Conservation (phyloP, 2,113 vertebrate genomes). For the Lepidothrix coronata region DNA sequence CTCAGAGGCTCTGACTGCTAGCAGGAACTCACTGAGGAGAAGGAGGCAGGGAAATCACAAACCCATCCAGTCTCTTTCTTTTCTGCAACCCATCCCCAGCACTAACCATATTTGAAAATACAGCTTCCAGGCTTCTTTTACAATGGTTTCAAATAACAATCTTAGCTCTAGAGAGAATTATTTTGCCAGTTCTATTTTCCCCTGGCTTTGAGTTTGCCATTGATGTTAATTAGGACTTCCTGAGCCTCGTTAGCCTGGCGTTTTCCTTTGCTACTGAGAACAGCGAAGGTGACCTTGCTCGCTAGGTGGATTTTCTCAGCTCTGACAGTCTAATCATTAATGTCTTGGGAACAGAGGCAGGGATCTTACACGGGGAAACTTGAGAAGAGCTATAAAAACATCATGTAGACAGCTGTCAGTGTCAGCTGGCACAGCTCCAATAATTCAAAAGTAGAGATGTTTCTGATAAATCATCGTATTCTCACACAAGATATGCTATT, state of each 20-base stretch:
- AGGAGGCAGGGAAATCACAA: neutral
- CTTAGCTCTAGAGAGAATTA: neutral
- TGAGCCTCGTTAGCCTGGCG: neutral
- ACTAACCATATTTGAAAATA: conserved; percentile 43
- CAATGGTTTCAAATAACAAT: neutral
- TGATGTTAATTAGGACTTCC: conserved; percentile 43
- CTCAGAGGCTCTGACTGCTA: neutral
- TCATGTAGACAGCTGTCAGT: conserved; percentile 5
- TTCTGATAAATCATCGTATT: neutral
- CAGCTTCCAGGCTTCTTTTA: neutral
- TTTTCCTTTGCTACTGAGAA: conserved; percentile 39
- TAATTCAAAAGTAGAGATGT: neutral
- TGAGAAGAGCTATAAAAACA: conserved; percentile 33
- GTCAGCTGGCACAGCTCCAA: conserved; percentile 1
- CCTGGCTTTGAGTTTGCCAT: neutral
- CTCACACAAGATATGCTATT: neutral
- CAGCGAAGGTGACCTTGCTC: conserved; percentile 38
- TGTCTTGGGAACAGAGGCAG: conserved; percentile 35
- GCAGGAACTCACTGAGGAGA: neutral
- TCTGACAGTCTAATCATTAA: conserved; percentile 58
- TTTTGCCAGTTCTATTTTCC: neutral
- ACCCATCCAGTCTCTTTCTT: neutral
- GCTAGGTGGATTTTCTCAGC: conserved; percentile 30
- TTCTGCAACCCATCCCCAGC: conserved; percentile 10
- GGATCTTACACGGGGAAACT: neutral